Base-by-base conservation (phyloP, 2,797 vertebrate genomes). In the Pogonophryne albipinna region DNA sequence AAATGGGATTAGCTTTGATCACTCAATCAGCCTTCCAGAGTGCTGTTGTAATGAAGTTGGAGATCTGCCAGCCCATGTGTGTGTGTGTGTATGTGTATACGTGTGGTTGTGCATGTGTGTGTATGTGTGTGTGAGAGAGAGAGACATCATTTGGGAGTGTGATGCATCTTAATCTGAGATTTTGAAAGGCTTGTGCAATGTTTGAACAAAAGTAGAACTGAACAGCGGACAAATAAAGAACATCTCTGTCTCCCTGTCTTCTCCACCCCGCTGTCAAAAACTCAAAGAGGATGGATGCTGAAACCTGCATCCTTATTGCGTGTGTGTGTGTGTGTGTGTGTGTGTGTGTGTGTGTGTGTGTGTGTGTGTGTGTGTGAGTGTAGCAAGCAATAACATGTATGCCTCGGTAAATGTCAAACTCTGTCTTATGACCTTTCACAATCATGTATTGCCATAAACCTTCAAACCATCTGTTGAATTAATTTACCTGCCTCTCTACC, bases 1-100 rank as follows among this genome's bases (percentile, higher is more conserved):
- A 92, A 89, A 90, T 80, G 81, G 10, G 77, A 92, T 92, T 93
- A 91, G 71, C 65, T 87, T 85, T 85, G 89, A 92, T 93, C 88
- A 85, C 86, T 94, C 90, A 91, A 87, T 94, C 89, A 91, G 86
- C n/a, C 76, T 69, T 79, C 75, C 70, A 65, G 81, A 87, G 84
- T 73, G 76, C 73, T 76, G 76, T 80, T 83, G 78, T 91, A 88
- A 89, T 87, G 86, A 88, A 92, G 74, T 46, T 91, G 87, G 85
- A 78, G 31, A 56, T 60, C 55, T 52, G 83, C 86, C 87, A 92
- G 69, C 44, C 0, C 15, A 3, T 62, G 66, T 57, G 15, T 69
- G 23, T 27, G 23, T 27, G 23, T 27, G 23, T 27, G 23, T 27
- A 3, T 38, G 34, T 38, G 34, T 38, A 2, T 38, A 5, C 4